These are phyloP conservation scores for Xylophagus ater DNA, from an alignment of 2,888 invertebrate genomes.

Conservation along the genomic window DNA sequence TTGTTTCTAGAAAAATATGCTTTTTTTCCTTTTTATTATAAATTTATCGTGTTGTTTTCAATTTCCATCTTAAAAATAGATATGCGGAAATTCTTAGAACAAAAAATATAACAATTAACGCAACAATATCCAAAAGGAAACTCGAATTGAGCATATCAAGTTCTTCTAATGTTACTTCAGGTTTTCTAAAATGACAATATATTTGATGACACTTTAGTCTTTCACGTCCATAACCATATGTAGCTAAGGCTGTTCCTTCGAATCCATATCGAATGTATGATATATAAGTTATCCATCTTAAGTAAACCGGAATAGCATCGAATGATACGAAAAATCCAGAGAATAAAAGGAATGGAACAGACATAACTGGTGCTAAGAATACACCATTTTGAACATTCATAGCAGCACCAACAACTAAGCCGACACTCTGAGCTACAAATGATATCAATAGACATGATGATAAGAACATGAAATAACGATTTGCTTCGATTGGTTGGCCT, in stretches of 20 bases:
- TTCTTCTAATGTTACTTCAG: conserved; percentile 71
- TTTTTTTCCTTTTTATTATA: too few relatives aligned
- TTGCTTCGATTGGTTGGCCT: conserved; percentile 74
- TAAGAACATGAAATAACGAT: conserved; percentile 80
- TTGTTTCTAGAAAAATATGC: too few relatives aligned
- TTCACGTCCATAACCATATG: conserved; percentile 74
- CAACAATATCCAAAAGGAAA: conserved; percentile 67
- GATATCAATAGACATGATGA: conserved; percentile 79
- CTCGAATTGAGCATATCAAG: conserved; percentile 74
- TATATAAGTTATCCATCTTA: conserved; percentile 90
- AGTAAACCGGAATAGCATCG: conserved; percentile 87
- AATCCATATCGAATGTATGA: conserved; percentile 94
- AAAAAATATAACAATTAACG: conserved; percentile 67
- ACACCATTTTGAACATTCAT: conserved; percentile 95
- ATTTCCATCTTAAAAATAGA: conserved; percentile 77
- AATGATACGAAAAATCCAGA: conserved; percentile 96
- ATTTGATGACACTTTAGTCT: conserved; percentile 70
- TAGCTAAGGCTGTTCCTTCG: conserved; percentile 86
- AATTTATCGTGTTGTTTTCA: conserved; percentile 66
- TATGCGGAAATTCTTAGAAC: conserved; percentile 70
- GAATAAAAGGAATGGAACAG: conserved; percentile 89
- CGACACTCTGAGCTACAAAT: conserved; percentile 91
- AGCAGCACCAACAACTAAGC: conserved; percentile 88
- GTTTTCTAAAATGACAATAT: conserved; percentile 81
- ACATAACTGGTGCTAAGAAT: conserved; percentile 93